These are phyloP conservation scores for Erebia palarica DNA, from an alignment of 2,888 invertebrate genomes.

Conservation along the genomic window DNA sequence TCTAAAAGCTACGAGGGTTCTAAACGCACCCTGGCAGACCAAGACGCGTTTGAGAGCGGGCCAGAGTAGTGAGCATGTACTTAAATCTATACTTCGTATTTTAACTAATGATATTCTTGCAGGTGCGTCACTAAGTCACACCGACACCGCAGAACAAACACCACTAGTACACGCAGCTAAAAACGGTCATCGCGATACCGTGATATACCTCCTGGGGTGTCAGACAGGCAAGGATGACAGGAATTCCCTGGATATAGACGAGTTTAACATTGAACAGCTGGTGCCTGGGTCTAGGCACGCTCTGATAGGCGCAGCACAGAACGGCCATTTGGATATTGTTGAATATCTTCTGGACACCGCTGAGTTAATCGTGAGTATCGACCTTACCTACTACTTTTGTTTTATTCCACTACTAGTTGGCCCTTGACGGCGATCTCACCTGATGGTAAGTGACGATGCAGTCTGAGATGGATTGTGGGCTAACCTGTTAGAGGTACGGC, in stretches of 20 bases:
- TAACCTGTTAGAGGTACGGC: no score
- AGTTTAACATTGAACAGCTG: constrained; percentile 84
- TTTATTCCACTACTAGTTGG: no score
- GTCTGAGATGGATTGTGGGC: no score
- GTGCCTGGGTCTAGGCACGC: constrained; percentile 94
- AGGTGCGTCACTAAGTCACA: constrained; percentile 88
- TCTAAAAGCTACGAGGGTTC: no score
- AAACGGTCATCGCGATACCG: constrained; percentile 92
- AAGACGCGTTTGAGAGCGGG: no score
- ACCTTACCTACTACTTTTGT: no score
- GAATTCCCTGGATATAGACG: constrained; percentile 78
- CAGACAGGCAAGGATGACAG: constrained; percentile 85
- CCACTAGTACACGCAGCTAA: constrained; percentile 95
- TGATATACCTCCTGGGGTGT: constrained; percentile 93
- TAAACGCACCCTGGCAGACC: no score
- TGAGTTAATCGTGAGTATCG: constrained; percentile 87
- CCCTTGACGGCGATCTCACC: no score
- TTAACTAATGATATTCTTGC: constrained; percentile 24
- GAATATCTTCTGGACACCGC: constrained; percentile 95
- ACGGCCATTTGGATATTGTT: constrained; percentile 93
- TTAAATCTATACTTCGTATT: no score
- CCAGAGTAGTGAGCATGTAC: no score
- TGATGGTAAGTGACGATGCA: no score
- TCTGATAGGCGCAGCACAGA: constrained; percentile 92
- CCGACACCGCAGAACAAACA: constrained; percentile 91